Evolutionary conservation across 2,113 vertebrate genomes (phyloP), one percentile per base, ranked within the genome.

Genomic region (Paramormyrops kingsleyae): DNA sequence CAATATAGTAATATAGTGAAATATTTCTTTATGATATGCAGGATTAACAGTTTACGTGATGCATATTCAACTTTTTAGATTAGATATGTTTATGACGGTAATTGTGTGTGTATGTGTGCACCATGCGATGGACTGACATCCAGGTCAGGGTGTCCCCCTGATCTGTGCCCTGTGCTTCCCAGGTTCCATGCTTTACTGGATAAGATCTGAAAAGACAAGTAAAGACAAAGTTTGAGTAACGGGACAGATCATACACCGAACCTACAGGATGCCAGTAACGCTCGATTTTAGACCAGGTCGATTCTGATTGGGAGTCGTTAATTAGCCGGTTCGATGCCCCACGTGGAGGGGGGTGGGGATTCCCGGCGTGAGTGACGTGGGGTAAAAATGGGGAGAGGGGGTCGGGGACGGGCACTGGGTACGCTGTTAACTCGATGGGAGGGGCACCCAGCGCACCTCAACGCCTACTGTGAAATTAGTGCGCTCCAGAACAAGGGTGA

Each of bases 231-330:
- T 44, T 44, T 19, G 39, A 83, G 39, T 7, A 47, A 84, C 17
- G 83, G 83, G 44, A 47, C 44, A 47, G 35, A 80, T 42, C 74
- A 80, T 17, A 42, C 35, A 80, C 15, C 39, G 35, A 80, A 39
- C 35, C 31, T 80, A 39, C 31, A 27, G 42, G 27, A 59, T 35
- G 56, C 83, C 19, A 27, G 87, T 90, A 24, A 66, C 85, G 24
- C 44, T 84, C 27, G 88, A 88, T n/a, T 87, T 86, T 24, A 49
- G 50, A 88, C 70, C 89, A 87, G 88, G 85, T 80, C 86, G 56
- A 90, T 80, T 91, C 66, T 91, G 87, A 90, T 91, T 89, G 91
- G 87, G 39, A 66, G 83, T n/a, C n/a, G 83, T 83, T 62, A 47
- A 46, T 83, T 84, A 87, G 27, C 52, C 80, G 89, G 91, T 80